These are phyloP conservation scores for Xanthia togata DNA, from an alignment of 2,888 invertebrate species.

Conservation along the genomic window DNA sequence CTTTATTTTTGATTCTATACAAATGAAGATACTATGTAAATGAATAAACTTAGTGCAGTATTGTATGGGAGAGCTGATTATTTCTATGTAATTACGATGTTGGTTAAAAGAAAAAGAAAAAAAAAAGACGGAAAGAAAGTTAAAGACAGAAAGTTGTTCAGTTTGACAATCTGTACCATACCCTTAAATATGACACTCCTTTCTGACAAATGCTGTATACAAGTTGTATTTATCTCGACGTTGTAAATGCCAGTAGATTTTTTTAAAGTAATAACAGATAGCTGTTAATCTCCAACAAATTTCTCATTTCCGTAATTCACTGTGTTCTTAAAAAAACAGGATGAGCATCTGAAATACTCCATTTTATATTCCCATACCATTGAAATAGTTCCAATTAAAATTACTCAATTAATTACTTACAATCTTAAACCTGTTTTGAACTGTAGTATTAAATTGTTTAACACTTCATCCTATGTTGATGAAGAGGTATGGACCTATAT, in stretches of 20 bases:
- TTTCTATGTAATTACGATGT: no score
- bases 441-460: slow-evolving; percentile 48
- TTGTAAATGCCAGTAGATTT: neutral
- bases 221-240: neutral
- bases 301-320: slow-evolving; percentile 38
- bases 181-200: no score
- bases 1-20: no score
- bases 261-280: neutral
- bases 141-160: no score
- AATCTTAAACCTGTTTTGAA: slow-evolving; percentile 45
- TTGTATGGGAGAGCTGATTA: no score
- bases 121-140: no score
- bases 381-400: slow-evolving; percentile 58
- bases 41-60: no score
- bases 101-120: no score
- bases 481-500: slow-evolving; percentile 6
- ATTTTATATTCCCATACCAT: slow-evolving; percentile 36
- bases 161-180: no score
- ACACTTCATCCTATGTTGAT: slow-evolving; percentile 50
- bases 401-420: slow-evolving; percentile 60
- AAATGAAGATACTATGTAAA: no score
- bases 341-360: slow-evolving; percentile 8
- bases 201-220: neutral
- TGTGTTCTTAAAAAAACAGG: slow-evolving; percentile 12
- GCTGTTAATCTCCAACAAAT: slow-evolving; percentile 12